Evolutionary conservation across 92 coral and sea anemone species (phyloP), one percentile per base, ranked within the genome.

Genomic region (Montipora capitata): DNA sequence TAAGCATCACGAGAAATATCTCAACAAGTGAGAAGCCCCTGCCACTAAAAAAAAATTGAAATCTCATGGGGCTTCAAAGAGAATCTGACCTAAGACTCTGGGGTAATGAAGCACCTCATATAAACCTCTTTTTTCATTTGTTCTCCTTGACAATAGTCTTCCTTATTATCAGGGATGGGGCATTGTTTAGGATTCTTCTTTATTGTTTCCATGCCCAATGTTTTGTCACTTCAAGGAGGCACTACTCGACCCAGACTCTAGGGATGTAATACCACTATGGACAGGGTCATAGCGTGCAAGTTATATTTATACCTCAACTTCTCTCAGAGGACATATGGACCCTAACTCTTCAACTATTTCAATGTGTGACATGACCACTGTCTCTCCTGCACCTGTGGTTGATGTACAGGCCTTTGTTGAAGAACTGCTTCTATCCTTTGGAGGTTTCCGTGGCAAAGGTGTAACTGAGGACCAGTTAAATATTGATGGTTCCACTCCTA

Each of bases 401-500:
- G 40, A 63, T 13, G 71, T 59, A 70, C 83, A 44, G 16, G 27
- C 27, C 63, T 59, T 10, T 78, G 83, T 59, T 61, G 54, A 39
- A 15, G 67, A 61, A 61, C 27, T 15, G 67, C 27, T 61, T 40
- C 79, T 52, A 83, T 83, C 78, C 79, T 71, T 59, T 83, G 87
- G 80, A 4, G 72, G 79, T 62, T 71, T 83, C 79, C 80, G 70
- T 41, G 80, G 87, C 78, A 63, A 20, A 58, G 78, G 41, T 70
- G 72, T 3, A 72, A 42, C 68, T 40, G 81, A 56, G 11, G 40
- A 74, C 89, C 89, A 85, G 80, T 76, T 38, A 62, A 75, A 85
- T 85, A 75, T 85, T 74, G 76, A 85, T 85, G 89, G 82, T 85
- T 85, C 82, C 68, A 85, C 72, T 74, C 88, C 73, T 73, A 62